Base-by-base conservation (phyloP, 2,113 vertebrate species). In the Hepsetus odoe region DNA sequence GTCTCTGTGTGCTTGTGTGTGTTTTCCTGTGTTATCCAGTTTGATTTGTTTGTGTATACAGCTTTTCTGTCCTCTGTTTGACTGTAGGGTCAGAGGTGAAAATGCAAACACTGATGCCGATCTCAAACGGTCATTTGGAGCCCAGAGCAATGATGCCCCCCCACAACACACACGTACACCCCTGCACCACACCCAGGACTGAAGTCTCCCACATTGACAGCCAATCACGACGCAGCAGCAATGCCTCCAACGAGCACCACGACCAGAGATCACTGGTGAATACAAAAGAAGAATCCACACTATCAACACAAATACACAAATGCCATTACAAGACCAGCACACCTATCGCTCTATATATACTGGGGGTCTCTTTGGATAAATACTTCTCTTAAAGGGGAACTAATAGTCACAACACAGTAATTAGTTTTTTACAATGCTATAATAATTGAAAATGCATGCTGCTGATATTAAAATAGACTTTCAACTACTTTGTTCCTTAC, bases 101-200 rank as follows among this genome's bases (percentile, higher is more conserved):
- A 92, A 93, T 95, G 91, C 95, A 94, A 79, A 92, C 96, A 0
- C 92, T 98, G 83, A 94, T 96, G 0, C 86, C 95, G 87, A 95
- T 94, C 22, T 95, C 96, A 10, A 98, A 98, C 0, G 98, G 98
- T 44, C 95, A 96, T 82, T 89, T 98, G 85, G 96, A 99, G 86
- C 94, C 94, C 59, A 90, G 91, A 22, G 93, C 93, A 40, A 95
- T 94, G 81, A 91, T 95, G 92, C 94, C 96, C 0, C 85, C 44
- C 10, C 85, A 74, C 26, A 78, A 56, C 33, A 65, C 62, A 28
- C 81, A 98, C 89, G 90, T 94, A 46, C 95, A 92, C 88, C 96
- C 96, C 0, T 95, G 94, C 0, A 96, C 97, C 86, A 97, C 96
- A 0, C 97, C 97, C 74, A 96, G 93, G 4, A 96, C 97, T 0